phyloP scores from a whole-genome alignment of 2,113 vertebrate genomes.

The Butastur rufipennis region DNA sequence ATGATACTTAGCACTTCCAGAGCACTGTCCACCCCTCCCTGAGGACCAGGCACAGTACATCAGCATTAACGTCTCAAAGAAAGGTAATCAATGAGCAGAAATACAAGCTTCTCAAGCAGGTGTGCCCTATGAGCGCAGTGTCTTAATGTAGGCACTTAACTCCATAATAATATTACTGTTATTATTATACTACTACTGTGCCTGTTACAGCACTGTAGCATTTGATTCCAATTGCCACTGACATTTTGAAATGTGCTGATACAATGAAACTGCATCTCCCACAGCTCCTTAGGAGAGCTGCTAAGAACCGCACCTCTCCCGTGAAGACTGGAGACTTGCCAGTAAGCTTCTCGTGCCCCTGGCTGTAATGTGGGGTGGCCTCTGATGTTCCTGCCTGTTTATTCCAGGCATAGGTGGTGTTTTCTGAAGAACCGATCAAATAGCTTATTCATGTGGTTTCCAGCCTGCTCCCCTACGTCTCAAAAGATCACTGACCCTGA shows the following conservation, averaged over 20 bases:
- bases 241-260: constrained; percentile 26
- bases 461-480: background rate
- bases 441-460: background rate
- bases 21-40: background rate
- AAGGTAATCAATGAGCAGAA: background rate
- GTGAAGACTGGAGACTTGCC: background rate
- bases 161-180: background rate
- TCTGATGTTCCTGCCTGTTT: background rate
- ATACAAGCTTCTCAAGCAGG: background rate
- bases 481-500: background rate
- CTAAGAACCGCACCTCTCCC: background rate
- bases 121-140: background rate
- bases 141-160: constrained; percentile 2
- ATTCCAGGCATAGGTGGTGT: background rate
- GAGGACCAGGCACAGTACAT: background rate
- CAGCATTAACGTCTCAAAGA: background rate
- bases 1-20: background rate
- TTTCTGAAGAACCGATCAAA: background rate
- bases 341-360: background rate
- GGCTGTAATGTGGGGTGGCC: background rate
- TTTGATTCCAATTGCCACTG: constrained; percentile 2
- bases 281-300: background rate
- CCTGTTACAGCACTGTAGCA: background rate
- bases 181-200: background rate
- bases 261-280: background rate